Percentiles rank a stretch among this genome's conserved stretches.
Conservation (phyloP, 2,888 invertebrate genomes). For the Heteromurus nitidus region DNA sequence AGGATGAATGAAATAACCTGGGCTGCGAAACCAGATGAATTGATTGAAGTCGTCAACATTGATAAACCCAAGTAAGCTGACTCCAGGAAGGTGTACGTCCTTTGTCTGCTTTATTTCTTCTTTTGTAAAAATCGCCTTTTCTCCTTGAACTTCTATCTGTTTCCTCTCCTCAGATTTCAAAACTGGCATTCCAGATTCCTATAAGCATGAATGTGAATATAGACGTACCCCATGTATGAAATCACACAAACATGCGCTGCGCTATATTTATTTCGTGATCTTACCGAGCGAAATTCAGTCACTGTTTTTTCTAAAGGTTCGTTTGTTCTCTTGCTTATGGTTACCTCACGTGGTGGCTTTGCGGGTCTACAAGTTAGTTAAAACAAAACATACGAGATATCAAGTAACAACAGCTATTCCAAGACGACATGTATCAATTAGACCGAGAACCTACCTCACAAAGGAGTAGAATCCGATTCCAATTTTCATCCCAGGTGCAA, state of each 20-base stretch:
- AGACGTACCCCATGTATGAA: neutral
- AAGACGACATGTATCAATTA: neutral
- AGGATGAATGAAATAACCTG: conserved; percentile 70
- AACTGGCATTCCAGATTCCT: conserved; percentile 70
- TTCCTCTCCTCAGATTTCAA: conserved; percentile 69
- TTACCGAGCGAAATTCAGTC: conserved; percentile 66
- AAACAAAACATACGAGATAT: neutral
- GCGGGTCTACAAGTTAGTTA: conserved; percentile 53
- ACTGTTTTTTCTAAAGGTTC: conserved; percentile 53
- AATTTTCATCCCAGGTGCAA: conserved; percentile 66
- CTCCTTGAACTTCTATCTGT: conserved; percentile 57
- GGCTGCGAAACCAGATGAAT: conserved; percentile 62
- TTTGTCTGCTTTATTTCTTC: conserved; percentile 62
- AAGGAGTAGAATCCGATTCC: conserved; percentile 71
- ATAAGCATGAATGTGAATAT: conserved; percentile 13
- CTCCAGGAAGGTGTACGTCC: conserved; percentile 60
- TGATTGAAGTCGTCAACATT: conserved; percentile 53
- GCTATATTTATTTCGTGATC: conserved; percentile 9
- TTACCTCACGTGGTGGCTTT: conserved; percentile 43
- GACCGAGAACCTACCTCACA: conserved; percentile 53
- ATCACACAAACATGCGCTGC: no score
- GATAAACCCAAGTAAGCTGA: conserved; percentile 66
- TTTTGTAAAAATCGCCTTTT: conserved; percentile 60
- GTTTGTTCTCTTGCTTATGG: conserved; percentile 62
- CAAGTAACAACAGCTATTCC: no score